Conservation (phyloP, 2,888 invertebrate species). For the Sarcophaga subvicina region DNA sequence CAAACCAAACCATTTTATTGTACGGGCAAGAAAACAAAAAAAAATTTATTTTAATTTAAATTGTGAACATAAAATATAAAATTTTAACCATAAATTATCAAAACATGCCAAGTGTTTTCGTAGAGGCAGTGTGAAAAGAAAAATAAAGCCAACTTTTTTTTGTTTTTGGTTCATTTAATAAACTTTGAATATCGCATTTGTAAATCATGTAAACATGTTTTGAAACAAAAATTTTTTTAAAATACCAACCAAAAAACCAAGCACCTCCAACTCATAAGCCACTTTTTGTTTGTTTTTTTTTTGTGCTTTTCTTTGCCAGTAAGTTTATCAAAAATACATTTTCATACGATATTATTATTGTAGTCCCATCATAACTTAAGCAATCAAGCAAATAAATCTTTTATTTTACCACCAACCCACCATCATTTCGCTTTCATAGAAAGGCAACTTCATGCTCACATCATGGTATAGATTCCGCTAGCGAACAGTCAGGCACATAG, state of each 20-base stretch:
- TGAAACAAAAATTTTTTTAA: constrained; percentile 42
- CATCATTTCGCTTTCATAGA: neutral
- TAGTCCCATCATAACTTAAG: constrained; percentile 75
- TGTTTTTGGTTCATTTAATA: constrained; percentile 27
- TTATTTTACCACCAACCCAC: constrained; percentile 21
- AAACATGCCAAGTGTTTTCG: neutral
- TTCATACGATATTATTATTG: constrained; percentile 55
- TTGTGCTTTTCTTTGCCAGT: constrained; percentile 63
- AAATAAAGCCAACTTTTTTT: constrained; percentile 47
- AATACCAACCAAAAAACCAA: neutral
- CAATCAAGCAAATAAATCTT: constrained; percentile 79
- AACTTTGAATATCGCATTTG: constrained; percentile 54
- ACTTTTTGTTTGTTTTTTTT: constrained; percentile 31
- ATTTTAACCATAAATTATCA: constrained; percentile 65
- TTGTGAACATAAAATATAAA: constrained; percentile 66
- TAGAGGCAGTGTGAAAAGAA: neutral
- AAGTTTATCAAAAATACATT: constrained; percentile 79
- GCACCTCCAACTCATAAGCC: constrained; percentile 41
- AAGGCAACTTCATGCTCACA: neutral
- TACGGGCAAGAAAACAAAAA: neutral
- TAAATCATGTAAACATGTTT: constrained; percentile 71
- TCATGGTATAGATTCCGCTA: neutral
- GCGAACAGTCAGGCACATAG: neutral
- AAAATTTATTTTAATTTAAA: constrained; percentile 62
- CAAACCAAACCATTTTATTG: neutral